Base-by-base conservation (phyloP, 2,888 invertebrate species). In the Dorcus hopei region DNA sequence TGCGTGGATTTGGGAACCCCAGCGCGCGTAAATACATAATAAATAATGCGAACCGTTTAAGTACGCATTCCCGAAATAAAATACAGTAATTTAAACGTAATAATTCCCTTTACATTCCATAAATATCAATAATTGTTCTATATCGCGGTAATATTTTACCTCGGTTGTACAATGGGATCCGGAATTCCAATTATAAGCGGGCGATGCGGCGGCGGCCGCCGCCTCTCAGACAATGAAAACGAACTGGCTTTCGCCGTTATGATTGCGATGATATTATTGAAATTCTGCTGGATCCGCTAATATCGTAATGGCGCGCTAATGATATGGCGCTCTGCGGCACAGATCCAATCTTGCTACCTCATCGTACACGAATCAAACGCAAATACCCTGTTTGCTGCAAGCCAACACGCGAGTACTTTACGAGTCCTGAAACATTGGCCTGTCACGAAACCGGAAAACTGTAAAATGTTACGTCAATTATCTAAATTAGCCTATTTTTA, bases 161-260 rank as follows among this genome's bases (percentile, higher is more conserved):
- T 56, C 54, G 58, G 62, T 3, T 63, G 62, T 64, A 68, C 68
- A 68, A 68, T 68, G 57, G 67, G 57, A 61, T 52, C 52, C 62
- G 65, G 67, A 67, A 68, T 68, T 68, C 68, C 68, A 68, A 68
- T 68, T 66, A 64, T 64, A 67, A 68, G 62, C 59, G 59, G 62
- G 58, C 56, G 58, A 59, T 62, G 57, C 59, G 57, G 56, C 59
- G 45, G 45, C 19, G 19, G 19, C 19, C 1, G 19, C 19, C 19
- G 19, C 19, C 19, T 33, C 16, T 45, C 45, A 45, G 45, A 49
- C 49, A 49, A 38, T 38, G 49, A 49, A 49, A 38, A 14, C 38
- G 49, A 38, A 49, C 26, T 38, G 49, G 49, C 49, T 26, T 49
- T 49, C 19, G 49, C 38, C 16, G 38, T 40, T 38, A 38, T 41